Base-by-base conservation (phyloP, 2,888 invertebrate genomes). In the Drosophila infuscata region DNA sequence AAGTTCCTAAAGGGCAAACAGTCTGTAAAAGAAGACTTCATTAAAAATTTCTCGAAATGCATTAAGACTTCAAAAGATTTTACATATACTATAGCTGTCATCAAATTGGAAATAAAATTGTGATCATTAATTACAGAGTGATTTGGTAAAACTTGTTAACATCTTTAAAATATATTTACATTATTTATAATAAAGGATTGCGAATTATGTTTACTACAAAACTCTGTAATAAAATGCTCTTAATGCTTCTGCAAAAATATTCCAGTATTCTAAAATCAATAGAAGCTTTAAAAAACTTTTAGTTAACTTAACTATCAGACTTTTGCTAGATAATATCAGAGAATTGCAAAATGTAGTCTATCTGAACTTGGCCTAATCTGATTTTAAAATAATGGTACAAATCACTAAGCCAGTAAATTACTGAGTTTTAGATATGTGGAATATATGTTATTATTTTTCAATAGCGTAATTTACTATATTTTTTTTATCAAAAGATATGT, bases 1-100 rank as follows among this genome's bases (percentile, higher is more conserved):
- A 65, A 62, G 52, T 62, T 48, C 15, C 11, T 1, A 7, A 58
- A 65, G 65, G 59, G 65, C 70, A 65, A 65, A 74, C 15, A 63
- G 43, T 52, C 76, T 60, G 6, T 5, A 3, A 8, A 15, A 15
- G 5, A 30, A 41, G 7, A 56, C 8, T 38, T 38, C 2, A 29
- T 29, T 54, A 38, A 38, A n/a, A 30, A 29, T 5, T 49, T 49
- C 29, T 30, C 17, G 9, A 46, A 43, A 49, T 53, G 20, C 32
- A 35, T 11, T n/a, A 15, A 38, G 25, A 38, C n/a, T 35, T 15
- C 3, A 38, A 29, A 38, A 41, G 5, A 46, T 20, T 46, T 46
- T 3, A 46, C 20, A 25, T 46, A 15, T 46, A 3, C 46, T 2
- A 2, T 0, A 2, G 46, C 46, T 46, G 46, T 46, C 46, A 46